These are phyloP conservation scores for Trichonephila inaurata DNA, from an alignment of 1,140 invertebrate genomes.

Conservation along the genomic window DNA sequence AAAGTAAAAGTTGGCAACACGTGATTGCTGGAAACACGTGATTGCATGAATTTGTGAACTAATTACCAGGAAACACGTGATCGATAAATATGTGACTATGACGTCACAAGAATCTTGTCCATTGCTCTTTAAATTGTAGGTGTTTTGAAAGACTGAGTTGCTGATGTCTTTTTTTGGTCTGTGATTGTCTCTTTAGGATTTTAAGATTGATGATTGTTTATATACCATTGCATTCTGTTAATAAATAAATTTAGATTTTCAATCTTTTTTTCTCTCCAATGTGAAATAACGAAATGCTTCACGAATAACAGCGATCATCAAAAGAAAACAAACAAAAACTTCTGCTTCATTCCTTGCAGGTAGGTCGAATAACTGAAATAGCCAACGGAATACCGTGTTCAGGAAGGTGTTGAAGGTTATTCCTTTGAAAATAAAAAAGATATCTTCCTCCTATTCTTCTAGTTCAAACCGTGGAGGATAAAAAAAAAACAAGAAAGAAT, in stretches of 20 bases:
- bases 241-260: neutral
- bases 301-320: neutral
- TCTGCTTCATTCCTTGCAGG: neutral
- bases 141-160: too few relatives aligned
- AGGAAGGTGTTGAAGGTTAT: constrained; percentile 60
- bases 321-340: neutral
- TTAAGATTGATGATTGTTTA: neutral
- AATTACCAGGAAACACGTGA: too few relatives aligned
- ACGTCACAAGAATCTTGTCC: too few relatives aligned
- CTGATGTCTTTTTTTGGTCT: too few relatives aligned
- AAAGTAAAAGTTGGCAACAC: too few relatives aligned
- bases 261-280: neutral
- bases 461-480: neutral
- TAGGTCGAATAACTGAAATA: constrained; percentile 41
- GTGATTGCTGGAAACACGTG: too few relatives aligned
- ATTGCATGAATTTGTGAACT: too few relatives aligned
- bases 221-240: neutral
- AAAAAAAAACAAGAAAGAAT: neutral
- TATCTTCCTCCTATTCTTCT: constrained; percentile 14
- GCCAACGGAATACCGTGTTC: neutral
- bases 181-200: neutral
- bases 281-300: neutral
- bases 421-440: neutral
- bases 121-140: too few relatives aligned
- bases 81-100: too few relatives aligned